Evolutionary conservation across 30 jellyfish, hydroid and myxozoan species (phyloP).

Genomic region (Nemopilema nomurai): DNA sequence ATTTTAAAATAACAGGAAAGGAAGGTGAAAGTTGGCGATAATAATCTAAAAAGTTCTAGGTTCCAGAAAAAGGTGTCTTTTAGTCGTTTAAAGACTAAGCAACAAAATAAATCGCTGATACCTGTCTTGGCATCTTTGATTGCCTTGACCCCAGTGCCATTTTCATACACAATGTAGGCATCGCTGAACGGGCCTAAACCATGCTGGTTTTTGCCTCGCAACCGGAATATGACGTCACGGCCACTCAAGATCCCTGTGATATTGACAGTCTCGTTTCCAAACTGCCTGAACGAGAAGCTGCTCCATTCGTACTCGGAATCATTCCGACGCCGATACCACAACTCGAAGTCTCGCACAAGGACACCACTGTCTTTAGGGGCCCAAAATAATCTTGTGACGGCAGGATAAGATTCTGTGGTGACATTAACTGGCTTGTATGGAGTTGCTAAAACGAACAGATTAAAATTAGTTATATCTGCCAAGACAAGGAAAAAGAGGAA

Average conservation of each 20-base stretch:
- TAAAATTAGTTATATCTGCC: not conserved
- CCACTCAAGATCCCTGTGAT: conserved; percentile 34
- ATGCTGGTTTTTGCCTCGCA: conserved; percentile 74
- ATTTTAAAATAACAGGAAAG: not conserved
- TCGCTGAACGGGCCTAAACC: conserved; percentile 91
- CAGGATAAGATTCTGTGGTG: conserved; percentile 34
- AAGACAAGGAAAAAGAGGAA: not conserved
- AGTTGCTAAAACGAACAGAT: conserved; percentile 51
- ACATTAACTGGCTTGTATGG: conserved; percentile 84
- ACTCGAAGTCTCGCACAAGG: conserved; percentile 63
- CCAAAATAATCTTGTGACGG: conserved; percentile 68
- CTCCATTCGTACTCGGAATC: conserved; percentile 83
- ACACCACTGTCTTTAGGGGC: conserved; percentile 76
- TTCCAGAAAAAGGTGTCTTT: no score
- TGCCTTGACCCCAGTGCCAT: conserved; percentile 41
- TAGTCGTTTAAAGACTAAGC: no score
- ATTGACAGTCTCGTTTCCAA: conserved; percentile 67
- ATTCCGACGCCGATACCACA: conserved; percentile 86
- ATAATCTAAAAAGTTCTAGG: no score
- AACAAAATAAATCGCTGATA: no score
- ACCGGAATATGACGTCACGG: conserved; percentile 48
- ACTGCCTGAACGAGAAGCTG: conserved; percentile 21
- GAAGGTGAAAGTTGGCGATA: no score
- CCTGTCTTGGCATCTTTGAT: conserved; percentile 9
- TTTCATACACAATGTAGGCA: conserved; percentile 32